Evolutionary conservation across 2,797 vertebrate species (phyloP).

Genomic region (Amblyraja radiata): DNA sequence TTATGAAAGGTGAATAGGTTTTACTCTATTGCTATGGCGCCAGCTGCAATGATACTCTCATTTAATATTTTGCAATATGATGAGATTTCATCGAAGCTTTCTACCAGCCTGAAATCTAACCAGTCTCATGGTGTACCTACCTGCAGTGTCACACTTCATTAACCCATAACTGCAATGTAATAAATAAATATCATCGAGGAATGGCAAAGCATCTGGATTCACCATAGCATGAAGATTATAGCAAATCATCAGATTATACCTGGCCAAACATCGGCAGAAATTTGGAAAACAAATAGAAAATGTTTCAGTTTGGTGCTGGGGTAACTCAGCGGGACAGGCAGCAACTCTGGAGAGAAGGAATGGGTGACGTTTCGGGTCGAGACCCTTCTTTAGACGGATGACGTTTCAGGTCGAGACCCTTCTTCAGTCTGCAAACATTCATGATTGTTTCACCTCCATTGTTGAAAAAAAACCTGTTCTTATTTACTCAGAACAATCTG

Average conservation of each 20-base stretch:
- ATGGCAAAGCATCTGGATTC: not conserved
- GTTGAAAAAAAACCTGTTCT: too few relatives aligned
- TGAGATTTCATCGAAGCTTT: not conserved
- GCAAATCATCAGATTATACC: not conserved
- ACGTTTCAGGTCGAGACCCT: too few relatives aligned
- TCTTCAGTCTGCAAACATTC: too few relatives aligned
- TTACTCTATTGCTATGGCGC: not conserved
- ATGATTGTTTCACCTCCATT: too few relatives aligned
- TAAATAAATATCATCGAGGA: not conserved
- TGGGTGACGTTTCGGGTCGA: too few relatives aligned
- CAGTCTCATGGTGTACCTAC: not conserved
- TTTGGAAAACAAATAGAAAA: not conserved
- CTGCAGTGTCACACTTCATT: not conserved
- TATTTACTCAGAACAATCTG: too few relatives aligned
- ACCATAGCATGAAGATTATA: not conserved
- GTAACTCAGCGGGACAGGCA: too few relatives aligned
- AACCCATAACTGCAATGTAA: not conserved
- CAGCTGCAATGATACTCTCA: not conserved
- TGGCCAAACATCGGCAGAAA: too few relatives aligned
- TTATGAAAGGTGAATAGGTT: not conserved
- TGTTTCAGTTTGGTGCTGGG: too few relatives aligned
- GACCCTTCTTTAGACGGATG: too few relatives aligned
- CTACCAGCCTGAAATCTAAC: not conserved
- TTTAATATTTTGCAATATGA: not conserved
- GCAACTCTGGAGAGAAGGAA: too few relatives aligned